These are phyloP conservation scores for Dicrostonyx torquatus DNA, from an alignment of 2,797 vertebrate genomes.

Conservation along the genomic window DNA sequence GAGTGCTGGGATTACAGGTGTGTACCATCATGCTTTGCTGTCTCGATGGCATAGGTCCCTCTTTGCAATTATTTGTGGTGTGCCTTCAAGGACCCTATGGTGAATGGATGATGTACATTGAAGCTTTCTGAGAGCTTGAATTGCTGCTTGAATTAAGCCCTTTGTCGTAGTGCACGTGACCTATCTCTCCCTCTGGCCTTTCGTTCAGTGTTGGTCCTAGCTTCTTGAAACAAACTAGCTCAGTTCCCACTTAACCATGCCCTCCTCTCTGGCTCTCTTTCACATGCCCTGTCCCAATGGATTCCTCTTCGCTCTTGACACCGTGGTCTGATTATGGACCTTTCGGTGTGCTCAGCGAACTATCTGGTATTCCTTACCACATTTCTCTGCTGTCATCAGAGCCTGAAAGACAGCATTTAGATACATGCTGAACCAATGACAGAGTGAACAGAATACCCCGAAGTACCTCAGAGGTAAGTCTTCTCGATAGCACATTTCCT, in stretches of 20 bases:
- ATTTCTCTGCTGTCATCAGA: neutral
- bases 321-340: neutral
- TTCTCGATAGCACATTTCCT: slow-evolving; percentile 8
- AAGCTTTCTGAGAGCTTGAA: neutral
- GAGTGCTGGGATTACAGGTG: neutral
- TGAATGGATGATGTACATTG: neutral
- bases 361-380: neutral
- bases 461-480: neutral
- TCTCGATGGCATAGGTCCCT: neutral
- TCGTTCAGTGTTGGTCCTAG: neutral
- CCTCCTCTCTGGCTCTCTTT: neutral
- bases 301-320: neutral
- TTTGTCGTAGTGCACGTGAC: neutral
- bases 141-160: neutral
- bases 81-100: neutral
- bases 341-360: neutral
- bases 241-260: fast-evolving
- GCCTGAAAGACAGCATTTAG: neutral
- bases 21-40: neutral
- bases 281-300: neutral
- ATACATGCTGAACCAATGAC: neutral
- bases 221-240: neutral
- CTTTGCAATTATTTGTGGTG: neutral
- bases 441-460: neutral
- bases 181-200: neutral